Conservation (phyloP, 2,113 vertebrate genomes). For the Cacatua alba region DNA sequence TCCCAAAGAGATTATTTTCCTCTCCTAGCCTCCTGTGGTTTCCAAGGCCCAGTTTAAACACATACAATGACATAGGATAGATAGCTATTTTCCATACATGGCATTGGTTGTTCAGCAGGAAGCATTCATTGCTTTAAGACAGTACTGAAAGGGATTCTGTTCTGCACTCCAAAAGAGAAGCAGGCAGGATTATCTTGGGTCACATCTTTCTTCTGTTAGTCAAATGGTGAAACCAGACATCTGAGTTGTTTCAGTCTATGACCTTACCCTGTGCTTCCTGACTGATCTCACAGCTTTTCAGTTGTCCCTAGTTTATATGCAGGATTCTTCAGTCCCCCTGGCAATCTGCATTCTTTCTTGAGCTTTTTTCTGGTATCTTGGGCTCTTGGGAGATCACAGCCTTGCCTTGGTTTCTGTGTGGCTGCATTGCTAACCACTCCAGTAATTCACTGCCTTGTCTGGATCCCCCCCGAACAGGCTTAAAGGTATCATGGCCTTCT, state of each 20-base stretch:
- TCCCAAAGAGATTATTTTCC: conserved; percentile 25
- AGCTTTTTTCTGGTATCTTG: neutral
- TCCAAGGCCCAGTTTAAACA: conserved; percentile 48
- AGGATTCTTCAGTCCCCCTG: conserved; percentile 21
- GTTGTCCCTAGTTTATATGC: conserved; percentile 22
- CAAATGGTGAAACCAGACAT: conserved; percentile 42
- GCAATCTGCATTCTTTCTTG: neutral
- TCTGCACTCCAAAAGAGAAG: neutral
- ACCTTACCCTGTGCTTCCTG: conserved; percentile 28
- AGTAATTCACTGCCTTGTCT: neutral
- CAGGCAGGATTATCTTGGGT: conserved; percentile 46
- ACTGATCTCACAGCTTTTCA: conserved; percentile 12
- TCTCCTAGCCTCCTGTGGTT: neutral
- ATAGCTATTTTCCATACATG: conserved; percentile 58
- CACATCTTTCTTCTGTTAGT: conserved; percentile 53
- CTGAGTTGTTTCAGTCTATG: conserved; percentile 42
- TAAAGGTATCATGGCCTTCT: neutral
- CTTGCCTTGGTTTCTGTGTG: neutral
- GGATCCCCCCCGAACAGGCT: neutral
- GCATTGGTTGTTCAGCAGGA: conserved; percentile 17
- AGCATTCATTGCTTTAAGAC: conserved; percentile 8
- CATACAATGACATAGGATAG: conserved; percentile 55
- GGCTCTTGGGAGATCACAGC: neutral
- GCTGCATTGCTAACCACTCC: neutral
- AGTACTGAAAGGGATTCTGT: conserved; percentile 22